Conservation (phyloP, 2,797 vertebrate species). For the Micromesistius poutassou region DNA sequence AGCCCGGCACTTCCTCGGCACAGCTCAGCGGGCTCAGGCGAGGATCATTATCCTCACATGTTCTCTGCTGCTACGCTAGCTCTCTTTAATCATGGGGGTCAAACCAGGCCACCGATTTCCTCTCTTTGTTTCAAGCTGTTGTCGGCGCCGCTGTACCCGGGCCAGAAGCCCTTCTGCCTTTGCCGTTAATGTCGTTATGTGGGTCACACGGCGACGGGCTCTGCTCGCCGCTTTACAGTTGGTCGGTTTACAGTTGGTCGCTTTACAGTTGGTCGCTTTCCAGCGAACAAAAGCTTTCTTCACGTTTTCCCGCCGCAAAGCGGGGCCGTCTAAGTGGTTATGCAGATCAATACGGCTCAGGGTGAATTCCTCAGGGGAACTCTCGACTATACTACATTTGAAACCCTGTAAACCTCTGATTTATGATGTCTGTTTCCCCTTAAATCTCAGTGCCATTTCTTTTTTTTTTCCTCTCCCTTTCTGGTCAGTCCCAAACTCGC, state of each 20-base stretch:
- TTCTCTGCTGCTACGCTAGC: conserved; percentile 34
- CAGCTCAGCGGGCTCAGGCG: background rate
- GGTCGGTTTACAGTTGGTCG: no score
- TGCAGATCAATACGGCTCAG: background rate
- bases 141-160: background rate
- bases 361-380: conserved; percentile 22
- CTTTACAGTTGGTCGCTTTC: no score
- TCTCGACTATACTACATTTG: conserved; percentile 22
- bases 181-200: background rate
- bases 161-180: no score
- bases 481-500: background rate
- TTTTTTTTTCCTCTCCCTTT: conserved; percentile 3
- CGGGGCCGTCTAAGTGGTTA: background rate
- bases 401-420: conserved; percentile 43
- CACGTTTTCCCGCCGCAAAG: background rate
- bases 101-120: conserved; percentile 43
- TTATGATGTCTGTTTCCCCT: conserved; percentile 52
- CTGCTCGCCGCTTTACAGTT: no score
- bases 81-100: conserved; percentile 60
- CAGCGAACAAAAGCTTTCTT: background rate
- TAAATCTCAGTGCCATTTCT: conserved; percentile 44
- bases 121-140: conserved; percentile 40
- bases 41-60: conserved; percentile 20
- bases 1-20: background rate
- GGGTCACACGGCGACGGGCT: background rate